phyloP scores from a whole-genome alignment of 2,888 invertebrate species.

The Hirtodrosophila trivittata region DNA sequence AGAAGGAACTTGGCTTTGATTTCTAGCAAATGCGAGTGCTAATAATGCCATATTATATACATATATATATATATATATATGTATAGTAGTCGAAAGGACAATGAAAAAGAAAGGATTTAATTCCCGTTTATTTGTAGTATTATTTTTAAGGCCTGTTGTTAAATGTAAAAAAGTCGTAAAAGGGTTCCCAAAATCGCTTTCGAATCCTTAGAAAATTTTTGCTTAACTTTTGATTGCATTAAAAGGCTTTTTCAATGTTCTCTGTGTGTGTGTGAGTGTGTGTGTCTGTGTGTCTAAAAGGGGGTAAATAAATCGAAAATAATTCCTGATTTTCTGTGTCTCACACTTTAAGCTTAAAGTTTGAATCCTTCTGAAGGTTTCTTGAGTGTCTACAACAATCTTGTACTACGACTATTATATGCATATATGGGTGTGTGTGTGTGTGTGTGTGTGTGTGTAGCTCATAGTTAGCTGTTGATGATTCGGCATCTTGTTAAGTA shows the following conservation, averaged over 20 bases:
- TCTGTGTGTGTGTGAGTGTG: background rate
- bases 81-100: slow-evolving; percentile 9
- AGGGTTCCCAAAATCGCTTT: slow-evolving; percentile 26
- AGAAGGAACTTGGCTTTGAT: slow-evolving; percentile 34
- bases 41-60: slow-evolving; percentile 55
- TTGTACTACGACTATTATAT: background rate
- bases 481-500: slow-evolving; percentile 32
- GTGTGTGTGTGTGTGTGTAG: slow-evolving; percentile 21
- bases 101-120: slow-evolving; percentile 42
- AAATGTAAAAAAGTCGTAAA: slow-evolving; percentile 11
- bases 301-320: background rate
- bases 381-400: background rate
- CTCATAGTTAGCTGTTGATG: slow-evolving; percentile 39
- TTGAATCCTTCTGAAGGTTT: background rate
- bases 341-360: background rate
- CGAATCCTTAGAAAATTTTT: slow-evolving; percentile 22
- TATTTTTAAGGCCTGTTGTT: slow-evolving; percentile 28
- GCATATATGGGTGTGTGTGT: slow-evolving; percentile 17
- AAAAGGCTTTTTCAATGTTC: slow-evolving; percentile 3
- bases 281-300: background rate
- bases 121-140: slow-evolving; percentile 44
- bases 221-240: slow-evolving; percentile 28
- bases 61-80: background rate
- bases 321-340: background rate
- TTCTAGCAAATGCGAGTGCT: slow-evolving; percentile 50